Percentiles rank a stretch among this genome's conserved stretches.
These are phyloP conservation scores for Labia minor DNA, from an alignment of 2,888 invertebrate genomes.

Conservation along the genomic window DNA sequence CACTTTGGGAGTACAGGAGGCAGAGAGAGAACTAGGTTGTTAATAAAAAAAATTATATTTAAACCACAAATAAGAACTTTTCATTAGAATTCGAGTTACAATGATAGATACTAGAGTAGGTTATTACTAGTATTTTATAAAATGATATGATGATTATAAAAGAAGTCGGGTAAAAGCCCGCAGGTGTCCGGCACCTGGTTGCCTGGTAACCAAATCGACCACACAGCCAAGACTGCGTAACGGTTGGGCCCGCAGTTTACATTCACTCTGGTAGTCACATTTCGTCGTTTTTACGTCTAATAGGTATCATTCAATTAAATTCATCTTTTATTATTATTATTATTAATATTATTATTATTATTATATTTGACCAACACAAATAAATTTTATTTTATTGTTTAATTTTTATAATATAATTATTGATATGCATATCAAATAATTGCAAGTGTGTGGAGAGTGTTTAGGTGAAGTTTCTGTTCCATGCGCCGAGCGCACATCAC, in stretches of 20 bases:
- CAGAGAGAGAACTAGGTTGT: too few relatives aligned
- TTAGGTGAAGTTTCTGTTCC: neutral
- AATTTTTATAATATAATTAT: too few relatives aligned
- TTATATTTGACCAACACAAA: neutral
- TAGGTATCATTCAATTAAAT: neutral
- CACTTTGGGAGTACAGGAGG: too few relatives aligned
- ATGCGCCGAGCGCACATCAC: constrained; percentile 35
- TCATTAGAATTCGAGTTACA: too few relatives aligned
- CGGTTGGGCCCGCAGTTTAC: neutral
- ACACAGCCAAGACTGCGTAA: neutral
- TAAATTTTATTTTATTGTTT: neutral
- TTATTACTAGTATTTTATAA: too few relatives aligned
- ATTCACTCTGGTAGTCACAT: neutral
- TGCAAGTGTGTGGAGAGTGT: neutral
- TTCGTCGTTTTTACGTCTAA: neutral
- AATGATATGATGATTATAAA: too few relatives aligned
- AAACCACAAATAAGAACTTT: too few relatives aligned
- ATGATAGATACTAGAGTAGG: too few relatives aligned
- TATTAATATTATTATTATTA: too few relatives aligned
- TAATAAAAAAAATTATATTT: too few relatives aligned
- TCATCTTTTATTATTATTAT: neutral
- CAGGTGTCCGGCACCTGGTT: neutral
- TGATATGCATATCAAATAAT: too few relatives aligned
- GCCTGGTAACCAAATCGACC: neutral
- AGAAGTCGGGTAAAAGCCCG: too few relatives aligned